Base-by-base conservation (phyloP, 2,113 vertebrate species). In the Cisticola juncidis region DNA sequence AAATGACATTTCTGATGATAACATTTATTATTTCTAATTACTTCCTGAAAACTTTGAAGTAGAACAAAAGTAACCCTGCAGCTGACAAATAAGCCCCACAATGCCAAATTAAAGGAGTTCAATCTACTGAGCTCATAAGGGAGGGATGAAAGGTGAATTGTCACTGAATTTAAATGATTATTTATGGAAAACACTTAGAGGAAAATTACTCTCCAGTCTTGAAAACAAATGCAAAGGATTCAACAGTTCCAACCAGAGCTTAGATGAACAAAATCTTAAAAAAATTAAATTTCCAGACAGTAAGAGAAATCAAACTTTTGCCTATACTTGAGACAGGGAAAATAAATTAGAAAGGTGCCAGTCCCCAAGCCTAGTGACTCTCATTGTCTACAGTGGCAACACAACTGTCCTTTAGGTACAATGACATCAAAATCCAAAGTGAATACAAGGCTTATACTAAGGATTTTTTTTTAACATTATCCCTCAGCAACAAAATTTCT, bases 121-220 rank as follows among this genome's bases (percentile, higher is more conserved):
- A 69, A 35, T 86, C 53, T 68, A 64, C 42, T 81, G 60, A 78
- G 51, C 56, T 88, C 60, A 31, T 60, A 83, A 88, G 21, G 22
- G 40, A 90, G 86, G 19, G 51, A 92, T 71, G 60, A 84, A 88
- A 96, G 51, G 68, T 91, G 77, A 92, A 86, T 64, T 95, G 76
- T 45, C 76, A 74, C 44, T 40, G 80, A 83, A 92, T 84, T 86
- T 54, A 58, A 82, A 61, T 23, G 4, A 91, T 84, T 93, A 86
- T 14, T 16, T 66, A 92, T 40, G 44, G 80, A 83, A 93, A 88
- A 86, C 1, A 8, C 56, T 71, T 73, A 40, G 33, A 90, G 42
- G 71, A 92, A 90, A 92, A 92, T 72, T 73, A 73, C 70, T 80
- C 93, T 58, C 36, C 33, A 70, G 26, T 57, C 80, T 74, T 74